phyloP scores from a whole-genome alignment of 2,888 invertebrate species.

The Melanchra persicariae region DNA sequence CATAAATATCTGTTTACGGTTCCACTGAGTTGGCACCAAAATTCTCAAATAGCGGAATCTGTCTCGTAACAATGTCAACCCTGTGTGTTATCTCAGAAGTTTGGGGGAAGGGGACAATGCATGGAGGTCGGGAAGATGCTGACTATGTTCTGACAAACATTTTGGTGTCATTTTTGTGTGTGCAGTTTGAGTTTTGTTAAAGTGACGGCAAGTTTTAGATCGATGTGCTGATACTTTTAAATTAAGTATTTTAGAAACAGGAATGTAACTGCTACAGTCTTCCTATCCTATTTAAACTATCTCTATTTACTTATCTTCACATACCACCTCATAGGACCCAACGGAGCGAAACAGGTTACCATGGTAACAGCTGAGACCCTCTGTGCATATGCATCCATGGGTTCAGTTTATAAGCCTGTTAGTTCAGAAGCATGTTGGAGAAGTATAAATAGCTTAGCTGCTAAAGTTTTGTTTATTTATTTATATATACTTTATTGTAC shows the following conservation, averaged over 20 bases:
- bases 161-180: conserved; percentile 25
- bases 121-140: conserved; percentile 31
- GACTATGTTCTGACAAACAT: conserved; percentile 36
- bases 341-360: conserved; percentile 18
- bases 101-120: conserved; percentile 28
- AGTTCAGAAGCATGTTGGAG: conserved; percentile 4
- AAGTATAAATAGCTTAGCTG: conserved; percentile 2
- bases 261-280: no score
- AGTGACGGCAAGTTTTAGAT: neutral
- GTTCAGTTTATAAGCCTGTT: conserved; percentile 29
- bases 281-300: conserved; percentile 5
- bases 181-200: neutral
- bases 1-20: conserved; percentile 51
- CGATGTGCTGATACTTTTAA: neutral
- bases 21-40: conserved; percentile 63
- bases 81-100: conserved; percentile 64
- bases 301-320: conserved; percentile 23
- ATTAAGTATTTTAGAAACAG: no score
- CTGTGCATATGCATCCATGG: conserved; percentile 34
- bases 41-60: conserved; percentile 55
- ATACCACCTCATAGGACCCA: conserved; percentile 9
- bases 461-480: neutral
- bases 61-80: conserved; percentile 66
- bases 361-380: conserved; percentile 29
- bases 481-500: no score